Evolutionary conservation across 2,113 vertebrate species (phyloP).

Genomic region (Bujurquina vittata): DNA sequence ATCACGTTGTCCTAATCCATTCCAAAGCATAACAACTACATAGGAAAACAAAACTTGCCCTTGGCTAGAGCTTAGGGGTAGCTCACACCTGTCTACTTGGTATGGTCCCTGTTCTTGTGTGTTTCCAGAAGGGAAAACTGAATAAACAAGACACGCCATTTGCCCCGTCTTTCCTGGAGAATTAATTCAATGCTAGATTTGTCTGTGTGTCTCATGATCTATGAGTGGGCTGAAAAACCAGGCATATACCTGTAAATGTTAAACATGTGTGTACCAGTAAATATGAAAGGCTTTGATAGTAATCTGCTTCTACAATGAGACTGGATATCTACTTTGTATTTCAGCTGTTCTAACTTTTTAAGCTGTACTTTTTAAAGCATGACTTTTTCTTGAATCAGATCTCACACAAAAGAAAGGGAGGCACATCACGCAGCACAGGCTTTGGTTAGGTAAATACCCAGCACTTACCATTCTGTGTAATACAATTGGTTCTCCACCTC

Average conservation of each 20-base stretch:
- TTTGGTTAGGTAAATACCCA: background rate
- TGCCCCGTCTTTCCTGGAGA: background rate
- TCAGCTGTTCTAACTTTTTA: background rate
- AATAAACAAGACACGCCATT: conserved; percentile 27
- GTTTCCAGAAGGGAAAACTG: conserved; percentile 29
- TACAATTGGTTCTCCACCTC: background rate
- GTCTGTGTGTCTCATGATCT: conserved; percentile 12
- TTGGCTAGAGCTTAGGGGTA: conserved; percentile 62
- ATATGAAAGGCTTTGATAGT: background rate
- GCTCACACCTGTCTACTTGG: conserved; percentile 59
- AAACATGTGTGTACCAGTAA: background rate
- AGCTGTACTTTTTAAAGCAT: background rate
- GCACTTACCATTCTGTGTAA: background rate
- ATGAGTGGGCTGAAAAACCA: background rate
- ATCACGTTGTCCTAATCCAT: conserved; percentile 70
- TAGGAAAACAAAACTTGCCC: conserved; percentile 69
- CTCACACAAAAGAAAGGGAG: background rate
- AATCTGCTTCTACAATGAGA: background rate
- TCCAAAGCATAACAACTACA: conserved; percentile 63
- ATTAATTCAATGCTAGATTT: background rate
- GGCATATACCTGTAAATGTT: background rate
- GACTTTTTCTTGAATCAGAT: background rate
- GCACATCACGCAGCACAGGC: background rate
- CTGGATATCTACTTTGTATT: background rate
- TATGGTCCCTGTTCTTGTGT: conserved; percentile 23